Percentiles rank a stretch among this genome's conserved stretches.
Evolutionary conservation across 2,113 vertebrate genomes (phyloP).

Genomic region (Nothocercus nigrocapillus): DNA sequence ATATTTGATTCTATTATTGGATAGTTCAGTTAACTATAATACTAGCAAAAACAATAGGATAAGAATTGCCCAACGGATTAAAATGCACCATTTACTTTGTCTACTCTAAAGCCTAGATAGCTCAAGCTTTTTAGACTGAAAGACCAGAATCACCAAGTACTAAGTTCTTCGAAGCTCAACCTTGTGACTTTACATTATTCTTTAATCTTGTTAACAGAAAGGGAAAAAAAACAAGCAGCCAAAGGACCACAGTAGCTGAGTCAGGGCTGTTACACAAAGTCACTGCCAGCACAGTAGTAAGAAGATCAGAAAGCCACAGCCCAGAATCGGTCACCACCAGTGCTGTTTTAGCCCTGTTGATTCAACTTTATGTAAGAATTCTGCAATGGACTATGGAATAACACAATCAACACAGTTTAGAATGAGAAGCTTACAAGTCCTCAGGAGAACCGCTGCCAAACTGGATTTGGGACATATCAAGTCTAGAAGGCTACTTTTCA

Average conservation of each 20-base stretch:
- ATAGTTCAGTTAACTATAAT: neutral
- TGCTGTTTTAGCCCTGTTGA: neutral
- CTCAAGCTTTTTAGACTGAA: neutral
- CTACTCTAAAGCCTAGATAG: neutral
- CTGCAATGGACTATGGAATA: neutral
- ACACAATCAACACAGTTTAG: neutral
- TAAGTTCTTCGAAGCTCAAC: neutral
- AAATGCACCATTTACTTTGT: neutral
- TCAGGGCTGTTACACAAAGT: neutral
- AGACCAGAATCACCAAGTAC: neutral
- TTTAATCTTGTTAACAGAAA: neutral
- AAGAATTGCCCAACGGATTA: neutral
- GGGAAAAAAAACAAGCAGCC: neutral
- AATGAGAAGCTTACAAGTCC: neutral
- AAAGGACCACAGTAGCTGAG: conserved; percentile 25
- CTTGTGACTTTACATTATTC: neutral
- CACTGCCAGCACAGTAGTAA: conserved; percentile 14
- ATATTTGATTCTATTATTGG: neutral
- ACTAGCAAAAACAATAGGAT: neutral
- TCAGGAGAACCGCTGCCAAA: conserved; percentile 25
- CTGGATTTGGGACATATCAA: neutral
- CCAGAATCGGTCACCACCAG: neutral
- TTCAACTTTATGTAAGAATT: neutral
- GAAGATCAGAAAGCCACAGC: neutral
- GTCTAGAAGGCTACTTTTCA: neutral